These are phyloP conservation scores for Corythornis vintsioides DNA, from an alignment of 2,113 vertebrate species.

Conservation along the genomic window DNA sequence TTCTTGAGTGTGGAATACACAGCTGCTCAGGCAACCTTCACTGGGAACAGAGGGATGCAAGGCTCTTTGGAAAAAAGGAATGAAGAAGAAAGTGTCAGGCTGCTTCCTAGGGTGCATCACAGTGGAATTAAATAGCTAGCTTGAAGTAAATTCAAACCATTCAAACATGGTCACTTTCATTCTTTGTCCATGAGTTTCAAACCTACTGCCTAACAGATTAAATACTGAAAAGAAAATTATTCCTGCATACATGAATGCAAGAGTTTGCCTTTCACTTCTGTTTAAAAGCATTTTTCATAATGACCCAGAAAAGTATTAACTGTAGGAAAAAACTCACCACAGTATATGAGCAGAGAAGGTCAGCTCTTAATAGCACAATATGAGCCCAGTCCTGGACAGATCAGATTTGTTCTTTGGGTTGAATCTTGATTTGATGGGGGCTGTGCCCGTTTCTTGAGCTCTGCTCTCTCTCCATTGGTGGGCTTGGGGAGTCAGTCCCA, in stretches of 20 bases:
- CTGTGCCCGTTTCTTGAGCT: accelerated
- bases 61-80: neutral
- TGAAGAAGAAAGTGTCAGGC: neutral
- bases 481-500: neutral
- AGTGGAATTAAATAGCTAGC: neutral
- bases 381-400: neutral
- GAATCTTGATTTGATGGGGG: neutral
- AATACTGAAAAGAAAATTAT: neutral
- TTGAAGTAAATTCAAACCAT: neutral
- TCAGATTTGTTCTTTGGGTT: too few relatives aligned
- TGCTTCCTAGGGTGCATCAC: neutral
- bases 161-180: neutral
- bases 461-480: neutral
- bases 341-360: neutral
- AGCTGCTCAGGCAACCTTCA: neutral
- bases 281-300: neutral
- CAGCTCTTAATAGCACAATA: neutral
- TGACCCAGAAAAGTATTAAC: neutral
- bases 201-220: neutral
- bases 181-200: neutral
- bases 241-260: neutral
- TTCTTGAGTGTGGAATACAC: neutral
- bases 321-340: neutral
- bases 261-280: neutral
- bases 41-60: neutral